These are phyloP conservation scores for Bombus waltoni DNA, from an alignment of 1,140 invertebrate species.

Conservation along the genomic window DNA sequence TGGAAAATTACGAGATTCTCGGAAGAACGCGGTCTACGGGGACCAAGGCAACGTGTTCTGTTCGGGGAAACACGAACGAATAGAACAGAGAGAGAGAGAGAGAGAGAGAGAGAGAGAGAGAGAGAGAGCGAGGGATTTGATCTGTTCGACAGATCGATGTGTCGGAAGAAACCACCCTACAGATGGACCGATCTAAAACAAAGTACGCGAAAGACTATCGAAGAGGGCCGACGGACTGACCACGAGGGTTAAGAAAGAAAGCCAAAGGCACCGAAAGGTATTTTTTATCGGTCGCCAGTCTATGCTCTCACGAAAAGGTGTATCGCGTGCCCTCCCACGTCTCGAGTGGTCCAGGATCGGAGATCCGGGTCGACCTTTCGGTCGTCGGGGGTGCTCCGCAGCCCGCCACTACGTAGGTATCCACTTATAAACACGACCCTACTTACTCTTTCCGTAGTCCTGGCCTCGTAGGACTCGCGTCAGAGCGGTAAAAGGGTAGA, in stretches of 20 bases:
- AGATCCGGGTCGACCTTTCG: slow-evolving; percentile 54
- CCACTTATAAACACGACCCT: slow-evolving; percentile 76
- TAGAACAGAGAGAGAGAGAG: background rate
- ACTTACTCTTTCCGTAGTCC: slow-evolving; percentile 80
- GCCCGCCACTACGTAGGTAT: slow-evolving; percentile 69
- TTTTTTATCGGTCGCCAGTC: slow-evolving; percentile 8
- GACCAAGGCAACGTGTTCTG: too few relatives aligned
- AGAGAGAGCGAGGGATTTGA: background rate
- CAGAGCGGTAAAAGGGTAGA: slow-evolving; percentile 82
- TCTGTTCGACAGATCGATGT: background rate
- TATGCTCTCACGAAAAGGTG: background rate
- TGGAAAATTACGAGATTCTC: background rate
- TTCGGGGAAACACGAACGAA: slow-evolving; percentile 1
- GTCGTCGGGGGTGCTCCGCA: slow-evolving; percentile 61
- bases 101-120: too few relatives aligned
- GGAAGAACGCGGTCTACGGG: background rate
- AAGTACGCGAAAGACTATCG: background rate
- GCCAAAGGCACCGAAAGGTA: slow-evolving; percentile 20
- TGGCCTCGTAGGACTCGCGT: slow-evolving; percentile 78
- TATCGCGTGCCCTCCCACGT: background rate
- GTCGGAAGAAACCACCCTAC: background rate
- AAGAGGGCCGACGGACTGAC: background rate
- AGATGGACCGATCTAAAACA: background rate
- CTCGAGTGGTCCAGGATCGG: background rate
- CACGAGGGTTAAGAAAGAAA: background rate